A percentile compares a stretch with the other conserved stretches of the same genome.
These are phyloP conservation scores for Scylla paramamosain DNA, from an alignment of 1,140 invertebrate genomes.

Conservation along the genomic window DNA sequence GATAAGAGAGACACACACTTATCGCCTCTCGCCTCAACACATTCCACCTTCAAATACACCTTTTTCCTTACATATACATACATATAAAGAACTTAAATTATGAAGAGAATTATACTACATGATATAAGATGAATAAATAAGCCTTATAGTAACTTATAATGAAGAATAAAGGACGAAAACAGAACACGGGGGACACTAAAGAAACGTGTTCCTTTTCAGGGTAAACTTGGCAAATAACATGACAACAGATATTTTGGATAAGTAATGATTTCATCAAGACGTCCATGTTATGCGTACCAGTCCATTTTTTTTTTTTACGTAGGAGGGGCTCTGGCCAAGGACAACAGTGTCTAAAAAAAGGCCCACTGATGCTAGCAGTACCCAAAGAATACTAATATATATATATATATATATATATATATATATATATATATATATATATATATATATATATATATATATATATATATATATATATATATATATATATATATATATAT, in stretches of 20 bases:
- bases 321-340: not conserved
- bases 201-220: too few relatives aligned
- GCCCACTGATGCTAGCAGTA: not conserved
- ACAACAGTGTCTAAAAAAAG: not conserved
- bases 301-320: not conserved
- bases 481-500: constrained; percentile 26
- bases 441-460: constrained; percentile 26
- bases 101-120: too few relatives aligned
- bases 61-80: too few relatives aligned
- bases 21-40: too few relatives aligned
- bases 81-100: too few relatives aligned
- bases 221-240: not conserved
- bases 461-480: constrained; percentile 26
- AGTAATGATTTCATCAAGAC: not conserved
- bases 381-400: not conserved
- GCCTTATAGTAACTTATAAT: too few relatives aligned
- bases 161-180: too few relatives aligned
- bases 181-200: too few relatives aligned
- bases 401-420: not conserved
- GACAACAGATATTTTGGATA: not conserved
- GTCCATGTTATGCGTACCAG: not conserved
- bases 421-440: not conserved
- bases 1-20: too few relatives aligned
- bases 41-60: too few relatives aligned
- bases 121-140: too few relatives aligned